These are phyloP conservation scores for Zaprionus lachaisei DNA, from an alignment of 1,140 invertebrate species.

Conservation along the genomic window DNA sequence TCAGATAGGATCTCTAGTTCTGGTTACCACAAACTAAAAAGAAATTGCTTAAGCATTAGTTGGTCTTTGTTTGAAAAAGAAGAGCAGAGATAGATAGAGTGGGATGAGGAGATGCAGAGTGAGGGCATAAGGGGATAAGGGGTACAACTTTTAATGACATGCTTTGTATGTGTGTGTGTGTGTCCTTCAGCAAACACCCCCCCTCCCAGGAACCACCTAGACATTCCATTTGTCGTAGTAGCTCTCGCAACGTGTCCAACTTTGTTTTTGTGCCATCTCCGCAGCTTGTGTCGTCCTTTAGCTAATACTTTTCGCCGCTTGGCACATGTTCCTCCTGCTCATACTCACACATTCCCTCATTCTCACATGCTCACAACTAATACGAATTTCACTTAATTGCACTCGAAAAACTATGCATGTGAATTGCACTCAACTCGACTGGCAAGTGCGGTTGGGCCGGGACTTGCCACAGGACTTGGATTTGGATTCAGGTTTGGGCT, in stretches of 20 bases:
- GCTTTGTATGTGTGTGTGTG: constrained; percentile 61
- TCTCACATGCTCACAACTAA: constrained; percentile 56
- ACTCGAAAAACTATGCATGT: constrained; percentile 78
- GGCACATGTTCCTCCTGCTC: constrained; percentile 47
- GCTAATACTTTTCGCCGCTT: constrained; percentile 64
- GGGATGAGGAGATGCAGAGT: too few relatives aligned
- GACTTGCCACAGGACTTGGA: constrained; percentile 19
- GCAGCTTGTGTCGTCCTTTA: constrained; percentile 52
- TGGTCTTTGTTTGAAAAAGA: constrained; percentile 26
- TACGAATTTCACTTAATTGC: constrained; percentile 80
- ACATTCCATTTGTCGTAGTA: constrained; percentile 5
- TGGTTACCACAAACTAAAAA: constrained; percentile 30
- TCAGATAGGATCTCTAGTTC: not conserved
- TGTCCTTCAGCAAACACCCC: not conserved
- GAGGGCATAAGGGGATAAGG: not conserved
- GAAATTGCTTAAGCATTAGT: constrained; percentile 54
- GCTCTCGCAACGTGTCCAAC: constrained; percentile 64
- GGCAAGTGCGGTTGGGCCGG: constrained; percentile 41
- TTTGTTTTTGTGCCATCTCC: constrained; percentile 57
- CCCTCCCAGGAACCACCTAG: not conserved
- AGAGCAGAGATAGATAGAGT: constrained; percentile 4
- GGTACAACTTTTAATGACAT: constrained; percentile 74
- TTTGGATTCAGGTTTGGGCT: constrained; percentile 1
- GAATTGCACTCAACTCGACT: constrained; percentile 76
- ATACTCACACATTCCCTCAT: constrained; percentile 5